Conservation (phyloP, 2,797 vertebrate genomes). For the Hippocampus kuda region DNA sequence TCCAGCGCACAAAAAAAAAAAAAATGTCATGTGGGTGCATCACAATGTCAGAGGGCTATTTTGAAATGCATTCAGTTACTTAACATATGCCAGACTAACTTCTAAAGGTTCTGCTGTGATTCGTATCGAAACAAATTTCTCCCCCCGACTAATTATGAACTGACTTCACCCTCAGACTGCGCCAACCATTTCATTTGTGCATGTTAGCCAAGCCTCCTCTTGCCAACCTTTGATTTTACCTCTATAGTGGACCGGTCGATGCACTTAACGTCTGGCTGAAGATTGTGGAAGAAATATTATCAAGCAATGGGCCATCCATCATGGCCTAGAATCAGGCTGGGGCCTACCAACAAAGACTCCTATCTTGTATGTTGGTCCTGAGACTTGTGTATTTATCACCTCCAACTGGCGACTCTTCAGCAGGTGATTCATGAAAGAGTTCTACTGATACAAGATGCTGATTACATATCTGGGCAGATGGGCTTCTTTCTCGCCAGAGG, state of each 20-base stretch:
- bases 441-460: conserved; percentile 60
- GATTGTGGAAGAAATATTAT: conserved; percentile 63
- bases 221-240: conserved; percentile 36
- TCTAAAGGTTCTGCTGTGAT: neutral
- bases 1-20: neutral
- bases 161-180: neutral
- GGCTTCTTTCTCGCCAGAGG: conserved; percentile 22
- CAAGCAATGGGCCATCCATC: conserved; percentile 61
- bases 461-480: conserved; percentile 52
- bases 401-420: conserved; percentile 48
- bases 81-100: neutral
- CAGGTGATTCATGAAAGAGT: conserved; percentile 64
- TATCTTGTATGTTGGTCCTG: conserved; percentile 68
- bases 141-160: neutral
- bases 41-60: neutral
- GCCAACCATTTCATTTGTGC: conserved; percentile 6
- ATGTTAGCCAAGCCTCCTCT: conserved; percentile 14
- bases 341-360: conserved; percentile 60
- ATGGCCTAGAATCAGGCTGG: conserved; percentile 60
- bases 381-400: conserved; percentile 70
- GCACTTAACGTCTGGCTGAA: conserved; percentile 42
- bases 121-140: neutral
- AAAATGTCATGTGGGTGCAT: neutral
- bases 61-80: conserved; percentile 1
- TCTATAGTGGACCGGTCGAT: conserved; percentile 41